Evolutionary conservation across 2,888 invertebrate genomes (phyloP).

Genomic region (Tachina grossa): DNA sequence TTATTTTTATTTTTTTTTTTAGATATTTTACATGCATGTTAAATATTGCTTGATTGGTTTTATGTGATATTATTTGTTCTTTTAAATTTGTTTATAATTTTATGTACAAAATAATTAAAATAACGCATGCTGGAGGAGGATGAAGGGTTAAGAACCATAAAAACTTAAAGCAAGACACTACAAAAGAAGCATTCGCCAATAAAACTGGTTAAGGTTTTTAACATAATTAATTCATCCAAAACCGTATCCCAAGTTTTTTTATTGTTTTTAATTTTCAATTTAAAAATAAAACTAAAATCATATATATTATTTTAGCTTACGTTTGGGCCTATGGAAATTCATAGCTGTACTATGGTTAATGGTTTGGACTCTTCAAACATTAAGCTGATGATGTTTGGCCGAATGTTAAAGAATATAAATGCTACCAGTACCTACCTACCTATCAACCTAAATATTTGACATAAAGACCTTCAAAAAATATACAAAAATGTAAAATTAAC

Average conservation of each 20-base stretch:
- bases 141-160: conserved; percentile 21
- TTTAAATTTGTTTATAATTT: conserved; percentile 50
- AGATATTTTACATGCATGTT: conserved; percentile 49
- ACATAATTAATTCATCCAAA: conserved; percentile 6
- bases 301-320: conserved; percentile 78
- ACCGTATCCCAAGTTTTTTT: neutral
- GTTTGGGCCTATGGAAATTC: conserved; percentile 78
- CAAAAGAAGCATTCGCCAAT: conserved; percentile 30
- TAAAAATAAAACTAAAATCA: conserved; percentile 40
- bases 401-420: conserved; percentile 12
- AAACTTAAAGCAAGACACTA: neutral
- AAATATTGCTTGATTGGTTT: conserved; percentile 54
- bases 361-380: conserved; percentile 56
- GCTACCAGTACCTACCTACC: conserved; percentile 60
- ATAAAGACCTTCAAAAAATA: neutral
- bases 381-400: conserved; percentile 65
- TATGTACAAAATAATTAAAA: neutral
- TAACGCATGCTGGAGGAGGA: conserved; percentile 60
- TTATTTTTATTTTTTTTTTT: neutral
- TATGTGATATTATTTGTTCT: conserved; percentile 40
- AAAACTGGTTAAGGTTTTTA: conserved; percentile 64
- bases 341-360: conserved; percentile 77
- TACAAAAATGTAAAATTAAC: neutral
- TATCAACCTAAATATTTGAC: conserved; percentile 7
- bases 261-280: neutral